Percentiles rank a stretch among this genome's conserved stretches.
Conservation (phyloP, 2,797 vertebrate species). For the Rhynchonycteris naso region DNA sequence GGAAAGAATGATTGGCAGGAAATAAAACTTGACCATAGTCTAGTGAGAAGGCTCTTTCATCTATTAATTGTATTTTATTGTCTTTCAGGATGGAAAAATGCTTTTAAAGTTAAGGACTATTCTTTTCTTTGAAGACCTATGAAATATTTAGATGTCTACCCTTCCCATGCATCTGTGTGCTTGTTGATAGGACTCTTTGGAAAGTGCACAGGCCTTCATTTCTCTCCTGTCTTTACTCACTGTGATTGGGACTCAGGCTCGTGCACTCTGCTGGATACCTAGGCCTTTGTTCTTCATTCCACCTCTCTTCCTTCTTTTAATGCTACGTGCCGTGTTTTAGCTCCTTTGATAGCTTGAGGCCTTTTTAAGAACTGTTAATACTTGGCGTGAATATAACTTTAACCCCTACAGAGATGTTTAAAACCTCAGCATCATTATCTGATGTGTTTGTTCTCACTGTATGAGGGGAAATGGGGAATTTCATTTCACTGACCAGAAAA, state of each 20-base stretch:
- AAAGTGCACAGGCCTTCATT: rapidly evolving
- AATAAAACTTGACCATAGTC: neutral
- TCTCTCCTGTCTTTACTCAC: rapidly evolving
- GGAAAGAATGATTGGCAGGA: neutral
- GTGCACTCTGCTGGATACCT: rapidly evolving
- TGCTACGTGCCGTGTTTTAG: neutral
- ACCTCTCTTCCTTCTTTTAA: neutral
- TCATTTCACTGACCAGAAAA: neutral
- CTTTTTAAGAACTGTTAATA: neutral
- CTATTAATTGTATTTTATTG: neutral
- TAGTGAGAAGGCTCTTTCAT: neutral
- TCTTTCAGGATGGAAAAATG: neutral
- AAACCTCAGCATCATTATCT: neutral
- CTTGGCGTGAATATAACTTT: neutral
- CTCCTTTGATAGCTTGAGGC: neutral
- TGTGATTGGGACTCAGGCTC: rapidly evolving
- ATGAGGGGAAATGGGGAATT: neutral
- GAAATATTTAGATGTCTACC: neutral
- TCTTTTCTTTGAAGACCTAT: neutral
- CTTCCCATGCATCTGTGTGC: rapidly evolving
- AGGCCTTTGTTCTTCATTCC: no score
- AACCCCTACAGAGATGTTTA: neutral
- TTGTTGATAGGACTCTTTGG: neutral
- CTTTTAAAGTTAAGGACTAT: neutral
- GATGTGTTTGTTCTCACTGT: neutral